Base-by-base conservation (phyloP, 2,888 invertebrate genomes). In the Tipula confusa region DNA sequence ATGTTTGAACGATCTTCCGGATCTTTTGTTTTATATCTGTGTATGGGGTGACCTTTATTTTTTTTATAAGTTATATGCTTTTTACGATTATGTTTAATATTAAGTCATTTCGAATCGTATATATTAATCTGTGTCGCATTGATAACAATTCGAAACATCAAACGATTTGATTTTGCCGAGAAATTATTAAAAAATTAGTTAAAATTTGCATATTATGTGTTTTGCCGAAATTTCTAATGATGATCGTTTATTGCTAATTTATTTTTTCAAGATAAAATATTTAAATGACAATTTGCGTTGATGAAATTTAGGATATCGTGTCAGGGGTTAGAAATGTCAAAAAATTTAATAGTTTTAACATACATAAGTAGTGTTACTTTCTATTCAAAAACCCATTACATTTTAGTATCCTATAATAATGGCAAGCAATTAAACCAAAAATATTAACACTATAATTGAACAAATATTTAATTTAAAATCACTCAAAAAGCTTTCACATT, bases 401-500 rank as follows among this genome's bases (percentile, higher is more conserved):
- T 5, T 1, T 43, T n/a, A 0, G 43, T 43, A 7, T 38, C n/a
- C n/a, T n/a, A n/a, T n/a, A n/a, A 43, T 43, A 43, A 64, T 64
- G 64, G 64, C 64, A 64, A 24, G 64, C 64, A 64, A 64, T 64
- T 24, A 64, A 64, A 64, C 24, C 64, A 64, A 64, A 24, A 24
- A n/a, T n/a, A n/a, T 64, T 64, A 64, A 64, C 24, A 64, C 64
- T 24, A 64, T 64, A 64, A 64, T 64, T 64, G 64, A 11, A 24
- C 64, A 64, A 64, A 64, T 64, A 64, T 64, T 64, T 64, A 2
- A 64, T 24, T 24, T 24, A 24, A 64, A 64, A 24, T 64, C 24
- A 64, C 64, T 64, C 43, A 64, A 18, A 64, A 64, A 64, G n/a
- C 64, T 64, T 64, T 64, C 64, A 64, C 64, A 64, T 64, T 64